phyloP scores from a whole-genome alignment of 2,113 vertebrate genomes.

The Neodon shergylaensis region DNA sequence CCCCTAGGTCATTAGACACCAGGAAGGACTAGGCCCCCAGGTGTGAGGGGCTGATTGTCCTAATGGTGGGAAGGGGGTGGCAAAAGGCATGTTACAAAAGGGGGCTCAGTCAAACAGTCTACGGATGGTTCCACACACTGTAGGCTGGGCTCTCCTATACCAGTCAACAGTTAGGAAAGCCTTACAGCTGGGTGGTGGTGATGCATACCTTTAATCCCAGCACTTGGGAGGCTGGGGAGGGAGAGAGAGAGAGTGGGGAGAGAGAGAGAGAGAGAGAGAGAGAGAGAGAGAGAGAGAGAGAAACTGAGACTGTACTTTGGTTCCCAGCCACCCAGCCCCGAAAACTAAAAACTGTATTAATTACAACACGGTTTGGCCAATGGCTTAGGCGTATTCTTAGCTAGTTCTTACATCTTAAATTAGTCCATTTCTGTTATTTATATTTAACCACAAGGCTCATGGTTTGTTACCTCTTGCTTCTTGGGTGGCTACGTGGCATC shows the following conservation, averaged over 20 bases:
- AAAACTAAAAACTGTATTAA: too few relatives aligned
- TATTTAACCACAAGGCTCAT: too few relatives aligned
- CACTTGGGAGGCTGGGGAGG: background rate
- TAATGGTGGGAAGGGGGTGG: too few relatives aligned
- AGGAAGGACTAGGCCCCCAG: background rate
- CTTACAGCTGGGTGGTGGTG: background rate
- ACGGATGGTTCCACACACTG: background rate
- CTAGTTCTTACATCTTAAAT: too few relatives aligned
- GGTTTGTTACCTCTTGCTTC: too few relatives aligned
- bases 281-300: background rate
- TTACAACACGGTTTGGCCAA: too few relatives aligned
- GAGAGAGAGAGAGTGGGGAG: too few relatives aligned
- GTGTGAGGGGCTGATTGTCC: background rate
- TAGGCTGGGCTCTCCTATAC: background rate
- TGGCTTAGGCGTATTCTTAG: too few relatives aligned
- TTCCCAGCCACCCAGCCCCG: too few relatives aligned
- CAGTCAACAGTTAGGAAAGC: background rate
- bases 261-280: background rate
- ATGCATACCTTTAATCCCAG: background rate
- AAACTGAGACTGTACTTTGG: too few relatives aligned
- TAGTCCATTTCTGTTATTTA: too few relatives aligned
- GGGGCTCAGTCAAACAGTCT: background rate
- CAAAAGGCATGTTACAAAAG: background rate
- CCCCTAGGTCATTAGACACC: background rate
- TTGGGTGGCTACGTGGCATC: too few relatives aligned